Conservation (phyloP, 2,888 invertebrate genomes). For the Margaritifera margaritifera region DNA sequence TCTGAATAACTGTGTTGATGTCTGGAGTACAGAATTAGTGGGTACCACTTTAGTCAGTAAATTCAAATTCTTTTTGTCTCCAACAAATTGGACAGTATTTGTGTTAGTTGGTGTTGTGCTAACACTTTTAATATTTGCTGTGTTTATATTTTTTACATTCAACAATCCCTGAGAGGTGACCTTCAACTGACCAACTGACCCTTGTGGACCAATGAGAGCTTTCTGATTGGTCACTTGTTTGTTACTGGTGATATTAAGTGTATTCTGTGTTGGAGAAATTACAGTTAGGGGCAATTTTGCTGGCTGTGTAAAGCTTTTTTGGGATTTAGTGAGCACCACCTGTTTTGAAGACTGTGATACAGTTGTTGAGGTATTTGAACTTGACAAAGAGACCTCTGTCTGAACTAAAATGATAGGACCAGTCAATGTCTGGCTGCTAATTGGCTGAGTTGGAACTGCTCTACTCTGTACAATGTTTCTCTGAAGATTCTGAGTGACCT, state of each 20-base stretch:
- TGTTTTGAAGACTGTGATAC: conserved; percentile 2
- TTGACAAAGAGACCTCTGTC: too few relatives aligned
- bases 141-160: conserved; percentile 8
- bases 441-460: too few relatives aligned
- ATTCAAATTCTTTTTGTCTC: neutral
- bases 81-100: neutral
- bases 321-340: conserved; percentile 8
- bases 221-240: neutral
- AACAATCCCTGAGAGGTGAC: conserved; percentile 52
- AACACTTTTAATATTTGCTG: neutral
- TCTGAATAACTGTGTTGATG: too few relatives aligned
- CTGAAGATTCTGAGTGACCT: too few relatives aligned
- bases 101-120: neutral
- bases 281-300: conserved; percentile 1
- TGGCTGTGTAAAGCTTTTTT: neutral
- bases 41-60: neutral
- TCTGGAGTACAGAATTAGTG: too few relatives aligned
- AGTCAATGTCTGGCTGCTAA: too few relatives aligned
- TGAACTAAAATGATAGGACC: too few relatives aligned
- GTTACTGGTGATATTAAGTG: neutral
- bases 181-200: conserved; percentile 34
- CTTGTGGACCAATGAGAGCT: neutral
- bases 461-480: too few relatives aligned
- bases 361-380: too few relatives aligned
- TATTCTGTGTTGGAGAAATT: neutral